Conservation (phyloP, 2,113 vertebrate species). For the Pelmatolapia mariae region DNA sequence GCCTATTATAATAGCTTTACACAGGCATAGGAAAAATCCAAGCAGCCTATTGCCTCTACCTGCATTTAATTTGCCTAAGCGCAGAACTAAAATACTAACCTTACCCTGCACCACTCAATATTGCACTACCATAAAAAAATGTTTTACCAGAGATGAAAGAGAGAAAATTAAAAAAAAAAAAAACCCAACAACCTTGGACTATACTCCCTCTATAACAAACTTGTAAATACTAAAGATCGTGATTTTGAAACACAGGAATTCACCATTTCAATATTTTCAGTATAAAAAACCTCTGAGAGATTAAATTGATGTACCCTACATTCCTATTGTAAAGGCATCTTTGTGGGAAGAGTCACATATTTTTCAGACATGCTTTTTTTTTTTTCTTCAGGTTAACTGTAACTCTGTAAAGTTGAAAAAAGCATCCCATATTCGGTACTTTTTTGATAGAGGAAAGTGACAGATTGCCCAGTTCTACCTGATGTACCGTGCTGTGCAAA, state of each 20-base stretch:
- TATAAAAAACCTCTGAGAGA: neutral
- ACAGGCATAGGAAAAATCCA: constrained; percentile 13
- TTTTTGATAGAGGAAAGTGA: neutral
- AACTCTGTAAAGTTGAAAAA: neutral
- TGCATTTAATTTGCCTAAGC: constrained; percentile 21
- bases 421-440: fast-evolving
- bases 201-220: neutral
- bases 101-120: neutral
- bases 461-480: neutral
- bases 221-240: neutral
- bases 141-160: neutral
- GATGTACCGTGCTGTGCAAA: neutral
- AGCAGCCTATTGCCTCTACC: constrained; percentile 29
- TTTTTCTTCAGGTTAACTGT: neutral
- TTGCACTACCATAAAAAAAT: neutral
- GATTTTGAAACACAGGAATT: neutral
- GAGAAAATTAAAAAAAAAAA: fast-evolving
- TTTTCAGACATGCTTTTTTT: neutral
- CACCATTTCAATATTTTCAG: neutral
- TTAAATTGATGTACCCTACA: neutral
- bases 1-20: constrained; percentile 27
- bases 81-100: neutral
- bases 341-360: neutral
- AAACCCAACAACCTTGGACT: neutral
- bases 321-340: too few relatives aligned